Base-by-base conservation (phyloP, 2,113 vertebrate species). In the Ameiurus melas region DNA sequence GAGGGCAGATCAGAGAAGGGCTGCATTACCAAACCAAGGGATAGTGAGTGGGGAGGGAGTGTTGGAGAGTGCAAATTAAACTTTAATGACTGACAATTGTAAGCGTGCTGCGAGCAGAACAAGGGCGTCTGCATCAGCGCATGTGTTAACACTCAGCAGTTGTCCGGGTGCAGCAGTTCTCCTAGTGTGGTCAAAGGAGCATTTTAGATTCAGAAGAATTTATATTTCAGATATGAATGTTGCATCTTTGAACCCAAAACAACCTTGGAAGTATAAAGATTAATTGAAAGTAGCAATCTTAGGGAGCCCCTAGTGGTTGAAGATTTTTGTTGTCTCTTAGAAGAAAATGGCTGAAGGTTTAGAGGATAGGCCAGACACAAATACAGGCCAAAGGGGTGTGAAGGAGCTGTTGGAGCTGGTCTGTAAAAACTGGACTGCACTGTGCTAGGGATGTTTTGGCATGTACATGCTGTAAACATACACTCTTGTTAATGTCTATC, bases 61-160 rank as follows among this genome's bases (percentile, higher is more conserved):
- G 92, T 89, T 89, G 88, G 91, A 90, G 91, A 92, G 91, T 86
- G 89, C 84, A 92, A 94, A 96, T 96, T 94, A 95, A 96, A 95
- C 87, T 95, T 96, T 96, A 95, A 96, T 96, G 94, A 95, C 90
- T 92, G 93, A 95, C 95, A 96, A 96, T 95, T 96, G 95, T 94
- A 94, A 94, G 94, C 93, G 92, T 92, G 94, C 94, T 93, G 93
- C 88, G 93, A 89, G 88, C 88, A 53, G 87, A 84, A 84, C 90
- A 90, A 89, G n/a, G 86, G 39, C 71, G 91, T 71, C 87, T 70
- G 90, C 90, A 55, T 43, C 91, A 80, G 86, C 13, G 58, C 75
- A 87, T 62, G 89, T 83, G 90, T 91, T 88, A 89, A 85, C 78
- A 58, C 83, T 91, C 53, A 70, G 70, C 86, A 81, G 81, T 57